Base-by-base conservation (phyloP, 1,140 invertebrate genomes). In the Prorops nasuta region DNA sequence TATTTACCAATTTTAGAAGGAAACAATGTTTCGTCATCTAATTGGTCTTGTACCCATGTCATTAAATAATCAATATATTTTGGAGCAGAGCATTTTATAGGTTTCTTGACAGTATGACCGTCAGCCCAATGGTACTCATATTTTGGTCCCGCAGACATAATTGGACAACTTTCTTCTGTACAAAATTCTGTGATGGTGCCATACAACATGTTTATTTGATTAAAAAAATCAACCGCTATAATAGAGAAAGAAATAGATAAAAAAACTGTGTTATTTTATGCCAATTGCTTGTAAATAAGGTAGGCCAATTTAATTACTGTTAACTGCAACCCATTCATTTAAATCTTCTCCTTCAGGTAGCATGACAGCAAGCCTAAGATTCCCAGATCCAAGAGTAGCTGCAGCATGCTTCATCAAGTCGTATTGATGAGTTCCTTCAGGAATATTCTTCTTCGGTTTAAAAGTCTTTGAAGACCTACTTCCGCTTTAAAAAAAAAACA, bases 81-180 rank as follows among this genome's bases (percentile, higher is more conserved):
- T 15, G 97, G 96, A 39, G 98, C 98, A 32, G 96, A 98, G 81
- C 96, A 99, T 78, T 98, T 98, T 51, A 99, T 98, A 15, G 96
- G 95, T 75, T 98, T 98, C 72, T 98, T 98, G 1, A 98, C 94
- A 2, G 94, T 96, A 63, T 94, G 90, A 10, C 96, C 96, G 80
- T 99, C 97, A 3, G 96, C 96, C 97, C 98, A 99, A 77, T 98
- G 98, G 76, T 99, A 99, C 78, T 99, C 97, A 72, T 99, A 98
- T 77, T 98, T 98, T 44, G 96, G 95, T 22, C 96, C 96, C 21
- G 90, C 91, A 18, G 90, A 92, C 98, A 99, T 99, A 47, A 98
- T 94, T 12, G 94, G 87, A 80, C 98, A 99, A 55, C 90, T 94
- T 58, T 98, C 93, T 75, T 98, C 94, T 1, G 95, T 97, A 76